phyloP scores from a whole-genome alignment of 2,797 vertebrate genomes.

The Lacerta bilineata region DNA sequence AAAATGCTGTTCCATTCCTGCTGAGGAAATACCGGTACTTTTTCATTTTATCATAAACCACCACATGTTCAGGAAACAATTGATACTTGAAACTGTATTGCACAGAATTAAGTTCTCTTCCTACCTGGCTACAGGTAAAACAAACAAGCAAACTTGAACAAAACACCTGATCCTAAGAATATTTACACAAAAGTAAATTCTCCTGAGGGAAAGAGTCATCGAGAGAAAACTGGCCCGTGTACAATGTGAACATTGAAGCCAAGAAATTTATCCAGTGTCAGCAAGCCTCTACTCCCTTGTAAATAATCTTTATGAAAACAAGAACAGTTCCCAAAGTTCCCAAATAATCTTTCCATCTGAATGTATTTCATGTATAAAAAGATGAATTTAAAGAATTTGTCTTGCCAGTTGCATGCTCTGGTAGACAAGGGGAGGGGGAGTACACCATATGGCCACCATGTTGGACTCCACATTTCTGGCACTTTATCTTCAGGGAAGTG shows the following conservation, averaged over 20 bases:
- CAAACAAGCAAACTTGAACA: neutral
- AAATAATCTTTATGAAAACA: slow-evolving; percentile 56
- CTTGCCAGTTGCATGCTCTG: slow-evolving; percentile 26
- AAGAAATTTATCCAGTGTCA: slow-evolving; percentile 42
- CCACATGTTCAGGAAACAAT: neutral
- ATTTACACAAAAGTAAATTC: slow-evolving; percentile 46
- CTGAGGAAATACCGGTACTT: slow-evolving; percentile 23
- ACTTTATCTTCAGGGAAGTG: slow-evolving; percentile 17
- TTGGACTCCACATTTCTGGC: slow-evolving; percentile 35
- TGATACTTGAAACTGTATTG: slow-evolving; percentile 20
- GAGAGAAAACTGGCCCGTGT: slow-evolving; percentile 45
- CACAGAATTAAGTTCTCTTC: neutral
- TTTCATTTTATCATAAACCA: slow-evolving; percentile 43
- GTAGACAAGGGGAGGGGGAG: neutral
- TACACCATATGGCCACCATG: neutral
- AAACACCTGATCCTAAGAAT: neutral
- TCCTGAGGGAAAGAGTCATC: slow-evolving; percentile 29
- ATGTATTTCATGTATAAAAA: slow-evolving; percentile 37
- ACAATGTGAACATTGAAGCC: slow-evolving; percentile 20
- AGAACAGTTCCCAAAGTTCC: slow-evolving; percentile 61
- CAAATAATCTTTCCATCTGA: slow-evolving; percentile 47
- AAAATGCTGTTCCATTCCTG: slow-evolving; percentile 58
- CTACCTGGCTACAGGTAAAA: neutral
- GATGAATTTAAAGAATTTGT: slow-evolving; percentile 56
- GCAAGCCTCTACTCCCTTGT: neutral